These are phyloP conservation scores for Caradrina kadenii DNA, from an alignment of 2,888 invertebrate species.

Conservation along the genomic window DNA sequence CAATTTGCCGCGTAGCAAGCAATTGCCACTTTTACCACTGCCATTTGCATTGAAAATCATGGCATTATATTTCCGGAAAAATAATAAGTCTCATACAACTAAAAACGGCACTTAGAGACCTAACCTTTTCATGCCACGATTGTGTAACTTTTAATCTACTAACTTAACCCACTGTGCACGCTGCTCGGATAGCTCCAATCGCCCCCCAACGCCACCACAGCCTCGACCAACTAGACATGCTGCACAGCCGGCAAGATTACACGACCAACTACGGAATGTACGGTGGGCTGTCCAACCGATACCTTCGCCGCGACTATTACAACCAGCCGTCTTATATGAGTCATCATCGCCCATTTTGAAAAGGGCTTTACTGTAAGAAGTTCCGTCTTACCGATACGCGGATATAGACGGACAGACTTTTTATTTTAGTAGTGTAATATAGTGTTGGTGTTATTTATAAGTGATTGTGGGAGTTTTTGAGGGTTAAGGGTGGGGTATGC, in stretches of 20 bases:
- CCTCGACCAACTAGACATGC: constrained; percentile 87
- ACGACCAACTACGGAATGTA: constrained; percentile 79
- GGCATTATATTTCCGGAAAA: too few species aligned
- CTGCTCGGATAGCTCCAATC: constrained; percentile 78
- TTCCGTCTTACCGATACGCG: constrained; percentile 86
- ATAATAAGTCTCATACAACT: too few species aligned
- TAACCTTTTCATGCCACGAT: not conserved
- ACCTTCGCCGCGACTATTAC: constrained; percentile 82
- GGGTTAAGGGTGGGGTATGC: constrained; percentile 33
- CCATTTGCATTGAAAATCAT: too few species aligned
- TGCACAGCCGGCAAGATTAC: constrained; percentile 83
- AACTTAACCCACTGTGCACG: constrained; percentile 75
- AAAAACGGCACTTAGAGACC: too few species aligned
- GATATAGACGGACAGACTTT: constrained; percentile 84
- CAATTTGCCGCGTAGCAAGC: too few species aligned
- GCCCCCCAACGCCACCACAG: constrained; percentile 86
- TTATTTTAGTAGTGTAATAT: constrained; percentile 74
- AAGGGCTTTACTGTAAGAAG: constrained; percentile 88
- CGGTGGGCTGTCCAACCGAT: constrained; percentile 73
- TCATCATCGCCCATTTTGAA: constrained; percentile 89
- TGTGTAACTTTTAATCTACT: constrained; percentile 5
- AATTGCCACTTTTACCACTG: too few species aligned
- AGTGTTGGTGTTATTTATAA: constrained; percentile 70
- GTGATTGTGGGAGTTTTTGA: constrained; percentile 67
- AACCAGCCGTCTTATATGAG: constrained; percentile 82